These are phyloP conservation scores for Sigmodon hispidus DNA, from an alignment of 2,113 vertebrate genomes.

Conservation along the genomic window DNA sequence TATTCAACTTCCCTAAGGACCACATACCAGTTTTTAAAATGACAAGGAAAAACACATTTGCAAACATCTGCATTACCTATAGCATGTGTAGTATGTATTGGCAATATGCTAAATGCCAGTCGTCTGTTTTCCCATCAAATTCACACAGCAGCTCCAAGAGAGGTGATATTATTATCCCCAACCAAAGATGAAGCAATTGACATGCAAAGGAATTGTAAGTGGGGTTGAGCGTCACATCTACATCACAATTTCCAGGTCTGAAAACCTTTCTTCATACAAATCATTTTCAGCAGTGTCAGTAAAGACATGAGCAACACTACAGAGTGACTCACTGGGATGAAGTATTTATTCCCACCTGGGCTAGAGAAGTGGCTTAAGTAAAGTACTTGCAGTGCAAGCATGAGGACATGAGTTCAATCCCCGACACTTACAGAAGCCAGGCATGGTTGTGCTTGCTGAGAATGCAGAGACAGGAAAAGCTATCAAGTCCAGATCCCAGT, in stretches of 20 bases:
- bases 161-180: background rate
- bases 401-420: background rate
- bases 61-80: fast-evolving
- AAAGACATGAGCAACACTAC: background rate
- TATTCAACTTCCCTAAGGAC: background rate
- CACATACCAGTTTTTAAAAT: background rate
- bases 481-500: background rate
- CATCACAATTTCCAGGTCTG: background rate
- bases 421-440: background rate
- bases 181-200: background rate
- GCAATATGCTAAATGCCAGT: fast-evolving
- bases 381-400: too few relatives aligned
- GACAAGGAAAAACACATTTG: background rate
- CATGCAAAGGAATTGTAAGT: background rate
- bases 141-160: background rate
- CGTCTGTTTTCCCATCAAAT: fast-evolving
- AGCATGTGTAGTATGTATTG: fast-evolving
- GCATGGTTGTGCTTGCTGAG: background rate
- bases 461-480: background rate
- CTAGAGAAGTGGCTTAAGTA: background rate
- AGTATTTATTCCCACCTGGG: background rate
- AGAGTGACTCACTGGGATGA: background rate
- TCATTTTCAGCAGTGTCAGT: background rate
- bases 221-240: background rate
- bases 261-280: background rate